Evolutionary conservation across 2,113 vertebrate species (phyloP), one percentile per base, ranked within the genome.

Genomic region (Festucalex cinctus): DNA sequence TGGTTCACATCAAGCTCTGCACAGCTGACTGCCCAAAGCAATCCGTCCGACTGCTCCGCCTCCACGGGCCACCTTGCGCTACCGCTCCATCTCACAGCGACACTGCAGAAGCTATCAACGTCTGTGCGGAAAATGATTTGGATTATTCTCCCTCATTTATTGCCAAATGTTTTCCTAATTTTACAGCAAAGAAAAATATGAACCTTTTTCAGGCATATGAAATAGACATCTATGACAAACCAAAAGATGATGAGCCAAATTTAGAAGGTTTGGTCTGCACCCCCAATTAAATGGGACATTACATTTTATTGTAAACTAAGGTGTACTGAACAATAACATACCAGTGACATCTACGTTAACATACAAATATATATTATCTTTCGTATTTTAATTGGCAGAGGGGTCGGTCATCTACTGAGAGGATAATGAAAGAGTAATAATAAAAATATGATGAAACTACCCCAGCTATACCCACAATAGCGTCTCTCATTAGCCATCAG

Each of bases 371-470:
- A 37, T 60, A 1, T 41, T 9, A 46, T 14, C 43, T 6, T 17
- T 19, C 6, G 43, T 19, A 17, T 46, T 46, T 46, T 46, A 54
- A 77, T 51, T 57, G 58, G 35, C 57, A 56, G 41, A 77, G 69
- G 62, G 86, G 88, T 88, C 83, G 83, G 74, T 83, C 84, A 84
- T 87, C 82, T 74, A 69, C 85, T 78, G 78, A 87, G 82, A 86
- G 76, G 78, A 85, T 90, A 88, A 91, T 88, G 86, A 88, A 86
- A 85, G 78, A 90, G 84, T 91, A 88, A 90, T 90, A 90, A 85
- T 86, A 81, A 83, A 62, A 85, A 79, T 86, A 80, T 83, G 79
- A 89, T 85, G 73, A 88, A 90, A 89, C 88, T 82, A 83, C 88
- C 82, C 24, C 79, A 80, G 83, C 86, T 91, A 87, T 86, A 89